Percentiles rank a stretch among this genome's conserved stretches.
These are phyloP conservation scores for Raja brachyura DNA, from an alignment of 2,113 vertebrate species.

Conservation along the genomic window DNA sequence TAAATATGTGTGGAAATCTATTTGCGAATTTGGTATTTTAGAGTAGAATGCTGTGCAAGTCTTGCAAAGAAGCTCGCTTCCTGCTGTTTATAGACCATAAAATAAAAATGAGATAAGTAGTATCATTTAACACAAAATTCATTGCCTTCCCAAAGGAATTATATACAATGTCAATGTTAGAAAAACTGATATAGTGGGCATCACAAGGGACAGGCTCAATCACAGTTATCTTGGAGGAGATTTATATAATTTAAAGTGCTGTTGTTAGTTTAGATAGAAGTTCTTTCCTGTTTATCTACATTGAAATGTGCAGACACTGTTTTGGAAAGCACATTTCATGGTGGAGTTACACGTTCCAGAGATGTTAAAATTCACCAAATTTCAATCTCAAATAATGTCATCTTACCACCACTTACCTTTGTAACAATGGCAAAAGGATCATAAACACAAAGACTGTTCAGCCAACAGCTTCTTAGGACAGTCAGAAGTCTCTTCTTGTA, in stretches of 20 bases:
- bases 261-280: not conserved
- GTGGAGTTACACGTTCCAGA: not conserved
- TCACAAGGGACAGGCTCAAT: not conserved
- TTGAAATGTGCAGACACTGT: not conserved
- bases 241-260: not conserved
- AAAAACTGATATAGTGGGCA: not conserved
- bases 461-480: not conserved
- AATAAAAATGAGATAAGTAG: not conserved
- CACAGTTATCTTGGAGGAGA: not conserved
- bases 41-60: not conserved
- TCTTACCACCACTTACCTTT: not conserved
- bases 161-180: not conserved
- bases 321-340: not conserved
- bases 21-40: not conserved
- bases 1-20: not conserved
- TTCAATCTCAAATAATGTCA: not conserved
- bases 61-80: not conserved
- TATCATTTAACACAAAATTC: not conserved
- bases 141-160: not conserved
- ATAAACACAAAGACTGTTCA: not conserved
- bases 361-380: not conserved
- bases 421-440: not conserved
- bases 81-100: not conserved
- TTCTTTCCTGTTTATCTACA: not conserved
- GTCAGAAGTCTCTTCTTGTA: no score